Base-by-base conservation (phyloP, 2,113 vertebrate genomes). In the Pelmatolapia mariae region DNA sequence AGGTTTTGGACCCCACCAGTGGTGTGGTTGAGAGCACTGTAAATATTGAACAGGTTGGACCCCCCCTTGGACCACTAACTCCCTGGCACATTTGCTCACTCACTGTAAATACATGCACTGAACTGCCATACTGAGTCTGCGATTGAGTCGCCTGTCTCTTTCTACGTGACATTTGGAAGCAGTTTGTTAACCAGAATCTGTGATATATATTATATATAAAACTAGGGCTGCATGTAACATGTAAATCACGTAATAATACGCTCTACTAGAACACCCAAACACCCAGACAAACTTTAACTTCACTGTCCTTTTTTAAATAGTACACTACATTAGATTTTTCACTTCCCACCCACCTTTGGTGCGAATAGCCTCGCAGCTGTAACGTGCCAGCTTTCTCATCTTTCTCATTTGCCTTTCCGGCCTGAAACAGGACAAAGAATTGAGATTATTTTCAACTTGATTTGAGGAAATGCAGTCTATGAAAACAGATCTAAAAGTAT, bases 71-170 rank as follows among this genome's bases (percentile, higher is more conserved):
- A 63, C 59, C 57, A 19, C 59, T 19, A 63, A 33, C 10, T 63
- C 59, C 16, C 59, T 11, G 16, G 5, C 29, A 19, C 29, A 63
- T 36, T 63, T 63, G 9, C 16, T 63, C 2, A 1, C 29, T 33
- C 59, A 36, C 2, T 63, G 29, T 63, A 36, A 63, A 33, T 63
- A 63, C 33, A 36, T 1, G 29, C 2, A 33, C 4, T 63, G 29
- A 63, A 33, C 9, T 0, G 0, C 29, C 3, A n/a, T 0, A 0
- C 29, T 3, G 3, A 61, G 29, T 61, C 16, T 63, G 9, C 5
- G 16, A 7, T 1, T 63, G 59, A 63, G 59, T 63, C 16, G 16
- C 29, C 4, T 2, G 59, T 11, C 59, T 63, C 29, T 19, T 63
- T 63, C 29, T 63, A 63, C 4, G 2, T 33, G 29, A 63, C 61